Conservation (phyloP, 2,113 vertebrate species). For the Corythornis madagascariensis region DNA sequence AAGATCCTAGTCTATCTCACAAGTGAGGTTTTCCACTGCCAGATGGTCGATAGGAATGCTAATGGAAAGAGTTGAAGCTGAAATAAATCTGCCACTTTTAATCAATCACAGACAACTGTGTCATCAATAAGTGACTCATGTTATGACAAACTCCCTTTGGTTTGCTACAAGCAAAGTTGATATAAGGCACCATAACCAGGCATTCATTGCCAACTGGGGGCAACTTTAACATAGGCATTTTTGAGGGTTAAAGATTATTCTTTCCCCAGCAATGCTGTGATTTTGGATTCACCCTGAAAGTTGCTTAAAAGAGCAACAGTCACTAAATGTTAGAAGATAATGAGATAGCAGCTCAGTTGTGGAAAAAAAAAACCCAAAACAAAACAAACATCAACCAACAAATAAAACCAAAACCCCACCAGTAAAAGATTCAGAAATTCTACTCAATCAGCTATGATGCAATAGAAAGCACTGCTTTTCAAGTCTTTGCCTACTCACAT, state of each 20-base stretch:
- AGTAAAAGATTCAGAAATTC: neutral
- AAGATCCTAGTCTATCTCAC: conserved; percentile 36
- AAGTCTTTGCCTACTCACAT: neutral
- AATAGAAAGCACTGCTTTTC: neutral
- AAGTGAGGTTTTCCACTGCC: conserved; percentile 61
- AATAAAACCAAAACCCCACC: neutral
- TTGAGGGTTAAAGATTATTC: neutral
- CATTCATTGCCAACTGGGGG: neutral
- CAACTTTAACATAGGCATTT: neutral
- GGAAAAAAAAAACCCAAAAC: neutral
- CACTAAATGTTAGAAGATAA: neutral
- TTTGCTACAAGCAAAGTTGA: conserved; percentile 13
- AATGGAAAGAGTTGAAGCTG: conserved; percentile 73
- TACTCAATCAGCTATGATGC: neutral
- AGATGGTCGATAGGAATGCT: conserved; percentile 72
- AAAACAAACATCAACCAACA: neutral
- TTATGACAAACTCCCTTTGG: conserved; percentile 57
- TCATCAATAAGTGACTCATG: conserved; percentile 51
- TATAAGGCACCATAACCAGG: neutral
- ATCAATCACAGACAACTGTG: conserved; percentile 70
- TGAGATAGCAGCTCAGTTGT: neutral
- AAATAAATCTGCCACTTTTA: conserved; percentile 78
- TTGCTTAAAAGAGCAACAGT: neutral
- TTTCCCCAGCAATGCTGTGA: neutral
- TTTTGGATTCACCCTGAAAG: neutral